Conservation (phyloP, 2,113 vertebrate species). For the Mola mola region DNA sequence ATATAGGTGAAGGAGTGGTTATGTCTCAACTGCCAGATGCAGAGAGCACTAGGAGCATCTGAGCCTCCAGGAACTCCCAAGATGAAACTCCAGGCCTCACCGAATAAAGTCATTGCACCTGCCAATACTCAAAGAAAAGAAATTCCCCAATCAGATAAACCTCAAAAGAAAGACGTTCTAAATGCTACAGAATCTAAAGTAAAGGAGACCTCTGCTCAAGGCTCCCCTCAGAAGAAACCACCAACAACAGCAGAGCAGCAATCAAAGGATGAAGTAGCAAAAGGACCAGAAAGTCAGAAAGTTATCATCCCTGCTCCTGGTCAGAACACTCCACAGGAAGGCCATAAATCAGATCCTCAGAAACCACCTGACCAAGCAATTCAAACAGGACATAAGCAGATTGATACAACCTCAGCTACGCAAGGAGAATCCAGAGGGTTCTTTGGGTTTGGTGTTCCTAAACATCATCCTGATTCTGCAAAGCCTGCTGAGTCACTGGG, state of each 20-base stretch:
- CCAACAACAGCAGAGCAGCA: slow-evolving; percentile 42
- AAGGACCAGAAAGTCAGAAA: slow-evolving; percentile 46
- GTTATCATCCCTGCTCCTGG: slow-evolving; percentile 18
- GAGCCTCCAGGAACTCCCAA: slow-evolving; percentile 78
- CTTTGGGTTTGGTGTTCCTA: slow-evolving; percentile 67
- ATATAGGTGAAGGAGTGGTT: slow-evolving; percentile 92
- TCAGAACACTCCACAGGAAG: slow-evolving; percentile 43
- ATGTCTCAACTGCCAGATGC: slow-evolving; percentile 96
- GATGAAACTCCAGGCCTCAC: slow-evolving; percentile 74
- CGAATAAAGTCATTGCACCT: slow-evolving; percentile 66
- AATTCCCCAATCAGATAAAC: slow-evolving; percentile 33
- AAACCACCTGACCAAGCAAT: slow-evolving; percentile 68
- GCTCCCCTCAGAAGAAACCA: slow-evolving; percentile 55
- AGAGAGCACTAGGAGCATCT: slow-evolving; percentile 85
- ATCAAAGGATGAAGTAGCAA: slow-evolving; percentile 71
- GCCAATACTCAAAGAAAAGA: slow-evolving; percentile 48
- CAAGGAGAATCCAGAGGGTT: slow-evolving; percentile 80
- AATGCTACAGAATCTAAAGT: slow-evolving; percentile 38
- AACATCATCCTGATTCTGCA: slow-evolving; percentile 53
- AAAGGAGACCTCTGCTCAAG: slow-evolving; percentile 42
- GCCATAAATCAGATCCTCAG: slow-evolving; percentile 36
- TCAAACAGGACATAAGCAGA: slow-evolving; percentile 66
- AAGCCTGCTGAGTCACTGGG: slow-evolving; percentile 71
- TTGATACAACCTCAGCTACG: slow-evolving; percentile 70
- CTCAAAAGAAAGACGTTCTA: slow-evolving; percentile 63